phyloP scores from a whole-genome alignment of 2,888 invertebrate species.

The Flexamia atlantica region DNA sequence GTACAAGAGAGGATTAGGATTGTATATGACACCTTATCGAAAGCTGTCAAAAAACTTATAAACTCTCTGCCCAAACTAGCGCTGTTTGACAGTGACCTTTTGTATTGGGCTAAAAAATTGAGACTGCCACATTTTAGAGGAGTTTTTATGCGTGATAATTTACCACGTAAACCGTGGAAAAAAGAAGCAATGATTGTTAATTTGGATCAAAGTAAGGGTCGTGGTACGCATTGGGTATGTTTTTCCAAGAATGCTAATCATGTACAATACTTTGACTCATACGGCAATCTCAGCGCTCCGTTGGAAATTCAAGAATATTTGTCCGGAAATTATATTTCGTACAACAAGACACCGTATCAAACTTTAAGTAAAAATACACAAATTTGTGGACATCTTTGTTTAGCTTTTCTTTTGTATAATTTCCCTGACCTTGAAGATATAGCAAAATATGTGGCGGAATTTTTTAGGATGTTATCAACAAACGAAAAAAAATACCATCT shows the following conservation, averaged over 20 bases:
- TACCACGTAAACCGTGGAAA: constrained; percentile 70
- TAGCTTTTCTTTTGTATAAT: not conserved
- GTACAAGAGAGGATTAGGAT: constrained; percentile 60
- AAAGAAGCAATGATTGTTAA: constrained; percentile 71
- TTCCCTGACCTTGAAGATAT: constrained; percentile 72
- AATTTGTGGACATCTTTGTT: constrained; percentile 25
- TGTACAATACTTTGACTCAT: constrained; percentile 73
- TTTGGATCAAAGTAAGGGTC: constrained; percentile 70
- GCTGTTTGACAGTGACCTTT: constrained; percentile 67
- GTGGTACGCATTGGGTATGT: constrained; percentile 73
- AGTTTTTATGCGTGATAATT: constrained; percentile 72
- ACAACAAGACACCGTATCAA: constrained; percentile 7
- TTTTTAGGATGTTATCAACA: constrained; percentile 35
- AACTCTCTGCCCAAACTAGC: constrained; percentile 36
- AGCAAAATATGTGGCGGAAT: constrained; percentile 53
- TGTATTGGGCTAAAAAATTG: constrained; percentile 65
- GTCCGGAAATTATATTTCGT: not conserved
- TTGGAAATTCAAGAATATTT: constrained; percentile 60
- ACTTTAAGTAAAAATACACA: not conserved
- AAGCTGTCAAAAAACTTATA: constrained; percentile 65
- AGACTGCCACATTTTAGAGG: constrained; percentile 69
- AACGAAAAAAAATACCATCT: constrained; percentile 11
- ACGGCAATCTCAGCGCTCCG: constrained; percentile 71
- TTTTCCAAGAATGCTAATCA: constrained; percentile 71
- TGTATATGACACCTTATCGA: constrained; percentile 65